Conservation (phyloP, 1,140 invertebrate genomes). For the Sipha flava region DNA sequence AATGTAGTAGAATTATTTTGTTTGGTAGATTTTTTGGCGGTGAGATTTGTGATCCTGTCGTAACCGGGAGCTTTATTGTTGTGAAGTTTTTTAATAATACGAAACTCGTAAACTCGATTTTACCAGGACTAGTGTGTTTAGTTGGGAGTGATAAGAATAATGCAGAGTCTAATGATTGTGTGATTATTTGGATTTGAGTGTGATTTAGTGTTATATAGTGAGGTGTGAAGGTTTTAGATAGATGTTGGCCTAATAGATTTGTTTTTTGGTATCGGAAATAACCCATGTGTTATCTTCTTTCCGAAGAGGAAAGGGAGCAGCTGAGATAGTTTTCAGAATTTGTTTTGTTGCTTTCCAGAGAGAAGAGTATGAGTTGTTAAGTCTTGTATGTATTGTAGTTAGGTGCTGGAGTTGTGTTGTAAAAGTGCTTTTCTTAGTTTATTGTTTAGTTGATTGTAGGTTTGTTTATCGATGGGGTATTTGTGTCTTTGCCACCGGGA, state of each 20-base stretch:
- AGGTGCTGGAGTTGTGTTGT: neutral
- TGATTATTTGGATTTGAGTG: neutral
- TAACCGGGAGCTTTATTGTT: conserved; percentile 4
- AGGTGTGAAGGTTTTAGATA: neutral
- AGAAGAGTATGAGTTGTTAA: no score
- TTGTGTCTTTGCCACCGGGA: neutral
- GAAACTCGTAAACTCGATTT: conserved; percentile 13
- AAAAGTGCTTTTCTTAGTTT: neutral
- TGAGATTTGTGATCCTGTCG: neutral
- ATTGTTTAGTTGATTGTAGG: neutral
- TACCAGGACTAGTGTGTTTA: neutral
- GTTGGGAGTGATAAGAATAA: neutral
- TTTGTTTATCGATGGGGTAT: no score
- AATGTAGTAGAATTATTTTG: neutral
- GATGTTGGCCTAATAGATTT: neutral
- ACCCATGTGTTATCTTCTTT: neutral
- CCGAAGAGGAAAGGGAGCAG: neutral
- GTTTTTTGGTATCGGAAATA: neutral
- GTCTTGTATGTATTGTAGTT: neutral
- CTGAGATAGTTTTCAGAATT: neutral
- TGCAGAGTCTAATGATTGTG: neutral
- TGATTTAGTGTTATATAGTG: neutral
- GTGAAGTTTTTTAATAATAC: neutral
- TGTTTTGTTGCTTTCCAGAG: neutral
- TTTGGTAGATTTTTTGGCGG: neutral